A percentile compares a stretch with the other conserved stretches of the same genome.
Evolutionary conservation across 2,888 invertebrate species (phyloP).

Genomic region (Tetramorium bicarinatum): DNA sequence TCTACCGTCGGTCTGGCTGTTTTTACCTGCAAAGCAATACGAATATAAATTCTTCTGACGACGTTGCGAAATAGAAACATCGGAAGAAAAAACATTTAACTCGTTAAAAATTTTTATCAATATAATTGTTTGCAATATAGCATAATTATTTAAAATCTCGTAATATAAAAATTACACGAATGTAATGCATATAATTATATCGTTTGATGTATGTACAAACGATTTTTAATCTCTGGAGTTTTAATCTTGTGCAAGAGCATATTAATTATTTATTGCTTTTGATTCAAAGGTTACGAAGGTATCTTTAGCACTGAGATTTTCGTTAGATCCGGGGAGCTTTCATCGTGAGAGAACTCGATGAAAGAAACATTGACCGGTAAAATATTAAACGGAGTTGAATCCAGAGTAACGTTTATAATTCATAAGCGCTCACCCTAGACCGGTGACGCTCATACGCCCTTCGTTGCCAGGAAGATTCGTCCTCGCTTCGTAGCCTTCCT

Average conservation of each 20-base stretch:
- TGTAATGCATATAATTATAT: background rate
- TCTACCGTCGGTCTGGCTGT: slow-evolving; percentile 81
- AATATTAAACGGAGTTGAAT: slow-evolving; percentile 18
- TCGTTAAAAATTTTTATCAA: background rate
- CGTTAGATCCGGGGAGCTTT: background rate
- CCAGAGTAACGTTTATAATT: slow-evolving; percentile 27
- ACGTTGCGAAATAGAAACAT: background rate
- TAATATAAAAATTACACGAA: background rate
- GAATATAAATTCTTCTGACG: background rate
- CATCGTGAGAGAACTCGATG: background rate
- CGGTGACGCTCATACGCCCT: slow-evolving; percentile 81
- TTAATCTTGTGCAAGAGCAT: background rate
- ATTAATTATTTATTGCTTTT: slow-evolving; percentile 14
- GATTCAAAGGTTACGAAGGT: background rate
- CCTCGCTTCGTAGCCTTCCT: slow-evolving; percentile 50
- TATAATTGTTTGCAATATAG: background rate
- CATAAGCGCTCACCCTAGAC: slow-evolving; percentile 73
- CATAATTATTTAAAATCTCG: background rate
- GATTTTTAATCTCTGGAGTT: background rate
- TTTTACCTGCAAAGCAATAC: slow-evolving; percentile 75
- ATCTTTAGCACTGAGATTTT: background rate
- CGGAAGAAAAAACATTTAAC: background rate
- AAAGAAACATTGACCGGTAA: slow-evolving; percentile 1
- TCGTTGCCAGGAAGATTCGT: slow-evolving; percentile 71
- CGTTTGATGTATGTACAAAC: background rate